Base-by-base conservation (phyloP, 2,113 vertebrate species). In the Morone saxatilis region DNA sequence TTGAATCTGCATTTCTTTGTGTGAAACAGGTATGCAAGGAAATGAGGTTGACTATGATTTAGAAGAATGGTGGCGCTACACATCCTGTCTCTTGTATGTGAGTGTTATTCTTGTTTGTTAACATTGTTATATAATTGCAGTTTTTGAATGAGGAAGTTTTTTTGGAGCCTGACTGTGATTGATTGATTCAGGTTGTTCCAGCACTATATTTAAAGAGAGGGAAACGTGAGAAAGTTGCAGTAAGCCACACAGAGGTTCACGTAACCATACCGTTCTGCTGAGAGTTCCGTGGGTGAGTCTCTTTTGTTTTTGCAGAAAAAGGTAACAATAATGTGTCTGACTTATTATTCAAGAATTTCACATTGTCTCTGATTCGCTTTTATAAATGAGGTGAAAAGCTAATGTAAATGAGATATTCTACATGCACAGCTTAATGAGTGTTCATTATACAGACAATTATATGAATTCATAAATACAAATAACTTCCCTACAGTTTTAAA, bases 131-230 rank as follows among this genome's bases (percentile, higher is more conserved):
- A 40, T 40, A 38, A 38, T 67, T 71, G 22, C 68, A 66, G 19
- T 45, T 11, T n/a, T 48, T 48, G 1, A 22, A 73, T 17, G 40
- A 19, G 59, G 7, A 10, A 31, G 31, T 31, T 31, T 31, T 31
- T 31, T 31, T 31, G 31, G 5, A 25, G 12, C 13, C 13, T 22
- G 6, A 40, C 16, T 74, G 8, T 43, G 31, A 31, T 31, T 31
- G 31, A 31, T 31, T 31, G 31, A 31, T 31, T 31, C 0, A 31
- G 2, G 31, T 31, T 67, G n/a, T 20, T 61, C 40, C 47, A 14
- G 40, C 20, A 5, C 19, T 12, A 6, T 77, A 80, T 80, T n/a
- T 73, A 81, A 45, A 67, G 5, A 7, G 60, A 51, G 13, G 59
- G 62, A 31, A 16, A 4, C 16, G 6, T 25, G 5, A 19, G 6